A percentile compares a stretch with the other conserved stretches of the same genome.
phyloP scores from a whole-genome alignment of 92 coral and sea anemone species.

The Phymanthus crucifer region DNA sequence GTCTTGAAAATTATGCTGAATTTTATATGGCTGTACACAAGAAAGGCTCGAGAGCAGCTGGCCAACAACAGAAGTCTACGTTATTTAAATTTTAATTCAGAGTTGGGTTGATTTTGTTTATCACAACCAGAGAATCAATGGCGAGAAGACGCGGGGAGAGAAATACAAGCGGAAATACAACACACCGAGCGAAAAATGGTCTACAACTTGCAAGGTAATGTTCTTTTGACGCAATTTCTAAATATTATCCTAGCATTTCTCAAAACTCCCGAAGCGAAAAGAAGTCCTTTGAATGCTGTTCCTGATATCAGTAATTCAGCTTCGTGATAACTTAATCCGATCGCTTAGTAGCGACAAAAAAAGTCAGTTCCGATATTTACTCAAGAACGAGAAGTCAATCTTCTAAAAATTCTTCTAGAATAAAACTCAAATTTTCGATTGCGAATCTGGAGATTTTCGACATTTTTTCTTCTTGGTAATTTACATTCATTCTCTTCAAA shows the following conservation, averaged over 20 bases:
- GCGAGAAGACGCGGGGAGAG: background rate
- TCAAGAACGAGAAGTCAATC: background rate
- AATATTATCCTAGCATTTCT: background rate
- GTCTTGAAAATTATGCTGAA: slow-evolving; percentile 24
- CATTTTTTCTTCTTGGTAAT: too few species aligned
- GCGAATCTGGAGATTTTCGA: too few species aligned
- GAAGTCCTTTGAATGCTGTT: background rate
- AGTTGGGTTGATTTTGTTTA: slow-evolving; percentile 25
- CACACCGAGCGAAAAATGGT: background rate
- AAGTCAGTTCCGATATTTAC: too few species aligned
- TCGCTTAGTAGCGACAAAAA: background rate
- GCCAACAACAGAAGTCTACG: slow-evolving; percentile 11
- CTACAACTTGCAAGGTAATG: background rate
- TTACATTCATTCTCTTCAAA: background rate
- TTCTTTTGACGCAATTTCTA: background rate
- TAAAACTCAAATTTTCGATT: too few species aligned
- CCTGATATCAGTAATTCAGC: background rate
- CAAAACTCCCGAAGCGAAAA: background rate
- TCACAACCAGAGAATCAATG: slow-evolving; percentile 6
- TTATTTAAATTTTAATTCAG: slow-evolving; percentile 32
- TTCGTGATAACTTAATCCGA: background rate
- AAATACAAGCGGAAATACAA: background rate
- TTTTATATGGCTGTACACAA: slow-evolving; percentile 13
- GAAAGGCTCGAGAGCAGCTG: slow-evolving; percentile 21
- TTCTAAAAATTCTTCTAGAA: background rate